Evolutionary conservation across 2,113 vertebrate genomes (phyloP), one percentile per base, ranked within the genome.

Genomic region (Eclectus roratus): DNA sequence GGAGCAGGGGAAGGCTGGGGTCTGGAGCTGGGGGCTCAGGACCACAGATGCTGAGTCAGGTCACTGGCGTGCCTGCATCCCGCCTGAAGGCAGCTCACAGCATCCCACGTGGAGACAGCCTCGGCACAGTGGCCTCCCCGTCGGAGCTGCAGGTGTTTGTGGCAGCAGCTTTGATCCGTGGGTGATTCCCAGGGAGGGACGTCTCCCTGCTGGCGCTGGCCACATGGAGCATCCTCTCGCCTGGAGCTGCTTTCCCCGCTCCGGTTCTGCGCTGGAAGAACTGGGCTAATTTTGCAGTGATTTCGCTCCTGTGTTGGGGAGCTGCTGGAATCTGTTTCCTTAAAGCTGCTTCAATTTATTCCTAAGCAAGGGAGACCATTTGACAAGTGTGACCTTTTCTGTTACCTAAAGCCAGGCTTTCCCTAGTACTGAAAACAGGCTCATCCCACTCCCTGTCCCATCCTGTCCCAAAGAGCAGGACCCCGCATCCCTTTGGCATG

Each of bases 121-220:
- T 66, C 15, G 1, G 46, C 0, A 0, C 80, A 19, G 87, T 2
- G 61, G 25, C 69, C 69, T 89, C 81, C 74, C 24, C 0, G 1
- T 69, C 8, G 3, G 82, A 93, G 92, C 95, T 92, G 91, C 80
- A 83, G 94, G 95, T 85, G 91, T 85, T 66, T 58, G 85, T 73
- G 96, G 86, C 27, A 37, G 82, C 53, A 70, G 92, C 92, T 96
- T 88, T 92, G 95, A 83, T 96, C 88, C 19, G 0, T 23, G 8
- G 64, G 11, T 1, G 13, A 84, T 92, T 65, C 77, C 90, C 7
- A 13, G 64, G 81, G 50, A 89, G 73, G 78, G 74, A 91, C 82
- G 55, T 88, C 79, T 43, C 63, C 65, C 81, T 3, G 0, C n/a
- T 0, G 2, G 80, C 58, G 8, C 63, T 3, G 28, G 70, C 70